Base-by-base conservation (phyloP, 2,113 vertebrate species). In the Gymnarchus niloticus region DNA sequence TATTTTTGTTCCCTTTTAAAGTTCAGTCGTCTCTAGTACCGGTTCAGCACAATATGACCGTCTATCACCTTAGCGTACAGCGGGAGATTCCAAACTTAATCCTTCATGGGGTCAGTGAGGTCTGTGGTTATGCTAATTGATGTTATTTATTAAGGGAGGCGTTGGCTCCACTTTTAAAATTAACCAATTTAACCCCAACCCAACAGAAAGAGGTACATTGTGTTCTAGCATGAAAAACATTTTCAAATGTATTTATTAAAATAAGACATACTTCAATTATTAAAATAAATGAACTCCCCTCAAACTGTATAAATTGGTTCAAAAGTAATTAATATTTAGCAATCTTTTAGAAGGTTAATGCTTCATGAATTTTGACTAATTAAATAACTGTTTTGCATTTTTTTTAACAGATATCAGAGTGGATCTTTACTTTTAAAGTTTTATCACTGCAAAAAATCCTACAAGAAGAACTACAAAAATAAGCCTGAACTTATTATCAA, bases 161-260 rank as follows among this genome's bases (percentile, higher is more conserved):
- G 65, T 73, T 69, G 33, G 65, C 65, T 69, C 33, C 17, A 41
- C 65, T 41, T 6, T 19, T 73, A 12, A 73, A 73, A 37, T 17
- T 37, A 48, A 44, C 1, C 7, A 48, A 48, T 78, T 46, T 10
- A 21, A 21, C 44, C 76, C 44, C 46, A 19, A 78, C 44, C 7
- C 37, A 78, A 78, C 23, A 46, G 28, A 76, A 41, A 76, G 41
- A 77, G 21, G 73, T 77, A 48, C 73, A 21, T 48, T 78, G 76
- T 48, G 21, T 78, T 21, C 44, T 48, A 78, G 46, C 23, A 78
- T 23, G 5, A 78, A 78, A 78, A 44, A n/a, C 46, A 78, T 78
- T 78, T 78, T 78, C 76, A 78, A 78, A 1, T n/a, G 21, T 78
- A 69, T 41, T 73, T 73, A 73, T 73, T 73, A 73, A n/a, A n/a